phyloP scores from a whole-genome alignment of 2,888 invertebrate species.

The Meliscaeva auricollis region DNA sequence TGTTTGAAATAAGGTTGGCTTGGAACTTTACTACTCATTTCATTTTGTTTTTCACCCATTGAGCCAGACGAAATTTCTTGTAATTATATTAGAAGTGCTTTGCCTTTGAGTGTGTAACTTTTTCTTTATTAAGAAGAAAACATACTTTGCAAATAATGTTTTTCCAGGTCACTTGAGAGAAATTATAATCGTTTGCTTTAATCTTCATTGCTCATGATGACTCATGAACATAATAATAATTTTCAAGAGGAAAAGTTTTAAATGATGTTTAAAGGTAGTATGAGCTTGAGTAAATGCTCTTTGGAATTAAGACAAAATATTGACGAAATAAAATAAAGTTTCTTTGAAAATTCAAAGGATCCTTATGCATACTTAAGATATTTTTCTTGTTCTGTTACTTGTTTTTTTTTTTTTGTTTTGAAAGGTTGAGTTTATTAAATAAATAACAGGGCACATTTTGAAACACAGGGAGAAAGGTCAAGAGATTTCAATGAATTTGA shows the following conservation, averaged over 20 bases:
- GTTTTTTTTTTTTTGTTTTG: no score
- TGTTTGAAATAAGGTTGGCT: background rate
- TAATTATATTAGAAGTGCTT: slow-evolving; percentile 6
- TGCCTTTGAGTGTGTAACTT: slow-evolving; percentile 35
- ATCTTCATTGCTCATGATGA: slow-evolving; percentile 31
- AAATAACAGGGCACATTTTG: no score
- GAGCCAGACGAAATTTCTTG: slow-evolving; percentile 7
- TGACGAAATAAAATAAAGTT: slow-evolving; percentile 1
- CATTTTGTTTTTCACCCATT: background rate
- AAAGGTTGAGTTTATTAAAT: no score
- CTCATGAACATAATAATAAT: background rate
- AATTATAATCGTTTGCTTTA: slow-evolving; percentile 29
- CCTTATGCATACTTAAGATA: no score
- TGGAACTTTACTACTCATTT: background rate
- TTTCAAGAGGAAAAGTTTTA: slow-evolving; percentile 23
- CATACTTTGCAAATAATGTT: slow-evolving; percentile 22
- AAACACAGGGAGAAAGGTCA: no score
- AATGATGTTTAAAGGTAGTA: background rate
- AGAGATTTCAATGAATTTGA: no score
- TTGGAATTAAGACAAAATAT: slow-evolving; percentile 3
- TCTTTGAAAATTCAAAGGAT: background rate
- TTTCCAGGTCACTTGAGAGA: slow-evolving; percentile 44
- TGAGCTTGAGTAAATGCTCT: background rate
- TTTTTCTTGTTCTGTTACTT: no score
- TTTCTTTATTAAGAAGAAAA: slow-evolving; percentile 36